phyloP scores from a whole-genome alignment of 2,113 vertebrate species.

The Cavia aperea region DNA sequence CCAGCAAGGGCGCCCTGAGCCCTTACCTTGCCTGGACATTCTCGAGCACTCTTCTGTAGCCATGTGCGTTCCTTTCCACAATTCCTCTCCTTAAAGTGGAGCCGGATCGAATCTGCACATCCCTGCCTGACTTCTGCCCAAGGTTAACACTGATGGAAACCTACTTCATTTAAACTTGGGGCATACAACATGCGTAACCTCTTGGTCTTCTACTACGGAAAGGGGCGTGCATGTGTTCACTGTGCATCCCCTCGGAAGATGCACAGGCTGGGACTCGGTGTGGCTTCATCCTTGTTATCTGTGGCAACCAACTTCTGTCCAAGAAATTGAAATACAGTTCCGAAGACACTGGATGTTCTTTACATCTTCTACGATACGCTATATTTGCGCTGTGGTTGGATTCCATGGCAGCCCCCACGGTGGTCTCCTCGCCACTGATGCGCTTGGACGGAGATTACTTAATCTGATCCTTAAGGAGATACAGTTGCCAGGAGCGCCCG shows the following conservation, averaged over 20 bases:
- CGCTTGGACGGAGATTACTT: background rate
- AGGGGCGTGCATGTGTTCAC: background rate
- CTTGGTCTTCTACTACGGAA: background rate
- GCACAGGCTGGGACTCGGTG: background rate
- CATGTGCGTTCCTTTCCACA: background rate
- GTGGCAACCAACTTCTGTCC: background rate
- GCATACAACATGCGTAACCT: background rate
- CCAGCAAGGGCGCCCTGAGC: background rate
- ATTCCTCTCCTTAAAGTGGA: background rate
- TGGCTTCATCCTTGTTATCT: background rate
- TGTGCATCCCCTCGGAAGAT: background rate
- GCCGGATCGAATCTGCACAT: background rate
- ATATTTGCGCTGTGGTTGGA: background rate
- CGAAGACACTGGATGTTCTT: constrained; percentile 2
- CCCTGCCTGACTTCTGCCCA: background rate
- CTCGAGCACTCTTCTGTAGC: background rate
- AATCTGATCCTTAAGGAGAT: background rate
- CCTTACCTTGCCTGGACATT: background rate
- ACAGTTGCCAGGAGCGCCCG: background rate
- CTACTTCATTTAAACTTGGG: background rate
- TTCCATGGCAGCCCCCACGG: background rate
- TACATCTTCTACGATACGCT: background rate
- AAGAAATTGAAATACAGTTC: background rate
- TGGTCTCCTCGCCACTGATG: background rate
- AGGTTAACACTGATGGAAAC: background rate